Evolutionary conservation across 2,113 vertebrate species (phyloP).

Genomic region (Sinocyclocheilus anshuiensis): DNA sequence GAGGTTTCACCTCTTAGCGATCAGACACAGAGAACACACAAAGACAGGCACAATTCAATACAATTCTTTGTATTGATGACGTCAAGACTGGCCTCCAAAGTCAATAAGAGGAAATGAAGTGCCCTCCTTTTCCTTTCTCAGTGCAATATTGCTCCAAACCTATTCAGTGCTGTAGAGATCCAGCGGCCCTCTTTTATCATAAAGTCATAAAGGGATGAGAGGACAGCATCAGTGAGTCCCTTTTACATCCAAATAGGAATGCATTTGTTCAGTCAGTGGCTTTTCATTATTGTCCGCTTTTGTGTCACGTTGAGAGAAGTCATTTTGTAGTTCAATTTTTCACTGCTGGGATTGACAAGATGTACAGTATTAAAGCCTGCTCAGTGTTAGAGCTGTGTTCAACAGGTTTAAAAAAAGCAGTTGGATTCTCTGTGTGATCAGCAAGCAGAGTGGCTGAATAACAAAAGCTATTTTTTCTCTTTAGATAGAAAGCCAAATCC

Average conservation of each 20-base stretch:
- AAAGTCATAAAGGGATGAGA: slow-evolving; percentile 6
- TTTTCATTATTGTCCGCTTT: slow-evolving; percentile 13
- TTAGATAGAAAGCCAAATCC: slow-evolving; percentile 25
- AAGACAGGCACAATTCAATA: not conserved
- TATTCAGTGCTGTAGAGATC: slow-evolving; percentile 11
- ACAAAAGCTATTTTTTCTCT: slow-evolving; percentile 26
- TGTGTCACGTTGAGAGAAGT: not conserved
- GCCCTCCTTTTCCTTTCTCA: not conserved
- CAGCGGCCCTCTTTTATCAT: slow-evolving; percentile 7
- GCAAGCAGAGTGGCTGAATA: slow-evolving; percentile 11
- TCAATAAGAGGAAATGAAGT: slow-evolving; percentile 32
- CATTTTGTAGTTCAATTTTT: slow-evolving; percentile 9
- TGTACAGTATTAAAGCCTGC: slow-evolving; percentile 3
- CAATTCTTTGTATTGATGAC: not conserved
- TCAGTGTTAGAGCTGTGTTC: not conserved
- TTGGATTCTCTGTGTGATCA: slow-evolving; percentile 23
- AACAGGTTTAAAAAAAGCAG: slow-evolving; percentile 8
- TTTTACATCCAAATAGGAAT: slow-evolving; percentile 8
- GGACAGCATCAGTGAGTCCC: slow-evolving; percentile 9
- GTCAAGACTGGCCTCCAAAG: not conserved
- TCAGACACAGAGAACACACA: not conserved
- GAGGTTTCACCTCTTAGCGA: not conserved
- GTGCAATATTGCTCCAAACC: slow-evolving; percentile 17
- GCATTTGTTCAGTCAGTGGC: slow-evolving; percentile 4
- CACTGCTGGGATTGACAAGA: not conserved